Evolutionary conservation across 1,140 invertebrate species (phyloP).

Genomic region (Pararge aegeria): DNA sequence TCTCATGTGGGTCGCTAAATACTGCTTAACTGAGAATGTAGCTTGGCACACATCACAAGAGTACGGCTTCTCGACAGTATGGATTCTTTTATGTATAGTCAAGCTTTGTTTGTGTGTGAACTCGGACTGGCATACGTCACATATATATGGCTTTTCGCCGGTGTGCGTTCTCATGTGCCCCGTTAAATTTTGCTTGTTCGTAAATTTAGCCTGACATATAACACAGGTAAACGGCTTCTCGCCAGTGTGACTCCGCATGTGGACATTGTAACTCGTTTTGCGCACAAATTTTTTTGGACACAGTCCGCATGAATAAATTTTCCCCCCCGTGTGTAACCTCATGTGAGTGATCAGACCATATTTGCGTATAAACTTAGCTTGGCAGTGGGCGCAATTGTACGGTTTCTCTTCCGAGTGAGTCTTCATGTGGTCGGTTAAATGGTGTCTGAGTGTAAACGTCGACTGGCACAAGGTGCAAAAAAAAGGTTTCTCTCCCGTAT

Average conservation of each 20-base stretch:
- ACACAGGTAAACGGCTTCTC: neutral
- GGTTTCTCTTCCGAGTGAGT: too few species aligned
- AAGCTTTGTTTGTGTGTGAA: neutral
- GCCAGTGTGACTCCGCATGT: neutral
- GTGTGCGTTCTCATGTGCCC: conserved; percentile 74
- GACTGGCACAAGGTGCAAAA: too few species aligned
- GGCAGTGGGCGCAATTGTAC: too few species aligned
- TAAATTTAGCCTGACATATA: neutral
- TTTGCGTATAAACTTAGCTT: too few species aligned
- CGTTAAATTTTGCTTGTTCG: neutral
- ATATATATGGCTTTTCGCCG: conserved; percentile 82
- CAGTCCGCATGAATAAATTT: too few species aligned
- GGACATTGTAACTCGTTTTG: neutral
- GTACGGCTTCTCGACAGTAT: neutral
- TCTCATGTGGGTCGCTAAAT: conserved; percentile 1
- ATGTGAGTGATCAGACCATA: too few species aligned
- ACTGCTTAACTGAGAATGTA: conserved; percentile 26
- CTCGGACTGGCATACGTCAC: neutral
- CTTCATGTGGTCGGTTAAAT: too few species aligned
- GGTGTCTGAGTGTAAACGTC: too few species aligned
- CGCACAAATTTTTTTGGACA: too few species aligned
- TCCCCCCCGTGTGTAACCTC: too few species aligned
- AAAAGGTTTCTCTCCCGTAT: too few species aligned
- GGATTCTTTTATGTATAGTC: neutral
- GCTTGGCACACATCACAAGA: conserved; percentile 81